Conservation (phyloP, 2,888 invertebrate genomes). For the Phyllotreta cruciferae region DNA sequence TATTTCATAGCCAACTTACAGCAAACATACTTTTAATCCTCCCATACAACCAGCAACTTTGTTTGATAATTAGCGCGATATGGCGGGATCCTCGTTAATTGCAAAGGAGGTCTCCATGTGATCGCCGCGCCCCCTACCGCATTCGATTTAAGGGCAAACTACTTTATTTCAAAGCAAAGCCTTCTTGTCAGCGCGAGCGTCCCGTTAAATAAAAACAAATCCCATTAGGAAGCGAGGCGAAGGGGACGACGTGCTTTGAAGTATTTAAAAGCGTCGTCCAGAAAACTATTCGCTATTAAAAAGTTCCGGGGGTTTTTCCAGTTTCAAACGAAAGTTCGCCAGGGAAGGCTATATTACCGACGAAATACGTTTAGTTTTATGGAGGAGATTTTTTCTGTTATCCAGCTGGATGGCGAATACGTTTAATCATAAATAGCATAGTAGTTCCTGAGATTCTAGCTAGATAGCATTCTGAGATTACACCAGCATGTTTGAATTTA, state of each 20-base stretch:
- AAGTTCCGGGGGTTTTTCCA: constrained; percentile 11
- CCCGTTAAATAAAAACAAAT: background rate
- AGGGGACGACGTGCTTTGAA: constrained; percentile 6
- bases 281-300: constrained; percentile 20
- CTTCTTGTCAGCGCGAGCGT: no score
- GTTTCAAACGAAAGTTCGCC: constrained; percentile 19
- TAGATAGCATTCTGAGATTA: no score
- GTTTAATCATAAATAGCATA: no score
- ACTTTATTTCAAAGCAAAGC: no score
- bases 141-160: no score
- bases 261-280: constrained; percentile 11
- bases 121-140: background rate
- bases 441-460: no score
- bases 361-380: constrained; percentile 23
- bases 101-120: background rate
- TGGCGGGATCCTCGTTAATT: background rate
- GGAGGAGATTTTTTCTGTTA: constrained; percentile 13
- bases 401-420: background rate
- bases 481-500: no score
- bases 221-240: background rate
- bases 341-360: constrained; percentile 18
- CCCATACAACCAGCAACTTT: no score
- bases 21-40: no score
- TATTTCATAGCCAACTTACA: no score
- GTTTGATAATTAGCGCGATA: no score